Percentiles rank a stretch among this genome's conserved stretches.
phyloP scores from a whole-genome alignment of 2,888 invertebrate species.

The Plagodis pulveraria region DNA sequence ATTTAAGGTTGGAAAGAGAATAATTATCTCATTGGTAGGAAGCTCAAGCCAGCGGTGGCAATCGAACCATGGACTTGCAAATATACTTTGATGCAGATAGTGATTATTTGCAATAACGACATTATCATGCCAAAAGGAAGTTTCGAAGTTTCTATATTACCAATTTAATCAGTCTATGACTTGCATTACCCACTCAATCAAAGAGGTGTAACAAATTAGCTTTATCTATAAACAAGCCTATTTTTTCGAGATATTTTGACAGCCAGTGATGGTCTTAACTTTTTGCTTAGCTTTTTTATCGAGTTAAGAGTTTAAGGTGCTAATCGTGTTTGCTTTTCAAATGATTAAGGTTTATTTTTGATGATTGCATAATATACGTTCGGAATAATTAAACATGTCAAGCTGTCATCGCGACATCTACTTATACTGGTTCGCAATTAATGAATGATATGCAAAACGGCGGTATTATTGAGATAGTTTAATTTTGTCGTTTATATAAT shows the following conservation, averaged over 20 bases:
- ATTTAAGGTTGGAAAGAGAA: no score
- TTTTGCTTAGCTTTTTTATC: constrained; percentile 7
- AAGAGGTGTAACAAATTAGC: neutral
- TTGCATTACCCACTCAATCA: neutral
- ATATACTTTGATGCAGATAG: no score
- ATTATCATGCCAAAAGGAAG: no score
- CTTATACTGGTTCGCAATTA: constrained; percentile 14
- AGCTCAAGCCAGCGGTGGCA: no score
- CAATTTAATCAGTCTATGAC: no score
- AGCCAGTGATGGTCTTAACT: constrained; percentile 1
- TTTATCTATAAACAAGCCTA: neutral
- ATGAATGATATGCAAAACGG: constrained; percentile 4
- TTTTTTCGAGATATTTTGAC: constrained; percentile 8
- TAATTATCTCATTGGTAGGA: no score
- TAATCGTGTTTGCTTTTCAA: constrained; percentile 10
- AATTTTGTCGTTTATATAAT: no score
- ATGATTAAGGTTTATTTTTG: constrained; percentile 12
- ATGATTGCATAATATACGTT: constrained; percentile 14
- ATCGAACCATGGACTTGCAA: no score
- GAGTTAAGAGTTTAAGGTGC: neutral
- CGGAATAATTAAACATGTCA: constrained; percentile 15
- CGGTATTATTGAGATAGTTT: neutral
- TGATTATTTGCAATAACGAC: no score
- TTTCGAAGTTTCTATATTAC: no score
- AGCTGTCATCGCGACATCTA: constrained; percentile 9